Conservation (phyloP, 1,140 invertebrate species). For the Trichonephila clavata region DNA sequence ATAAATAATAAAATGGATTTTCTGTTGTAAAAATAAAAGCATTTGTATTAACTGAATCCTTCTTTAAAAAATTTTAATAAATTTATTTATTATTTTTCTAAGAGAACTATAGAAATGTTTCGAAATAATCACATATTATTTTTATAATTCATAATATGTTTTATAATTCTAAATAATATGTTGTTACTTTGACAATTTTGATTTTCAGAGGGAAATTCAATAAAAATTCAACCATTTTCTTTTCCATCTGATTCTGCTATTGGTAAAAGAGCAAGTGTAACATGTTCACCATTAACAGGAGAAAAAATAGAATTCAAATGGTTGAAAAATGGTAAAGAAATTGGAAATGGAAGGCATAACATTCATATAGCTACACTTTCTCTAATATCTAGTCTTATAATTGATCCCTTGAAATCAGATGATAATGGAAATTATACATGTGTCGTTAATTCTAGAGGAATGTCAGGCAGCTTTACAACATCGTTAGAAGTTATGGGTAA, state of each 20-base stretch:
- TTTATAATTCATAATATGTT: neutral
- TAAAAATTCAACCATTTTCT: slow-evolving; percentile 72
- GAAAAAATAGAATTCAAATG: slow-evolving; percentile 74
- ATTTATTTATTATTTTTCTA: neutral
- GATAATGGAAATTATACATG: slow-evolving; percentile 75
- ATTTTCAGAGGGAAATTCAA: slow-evolving; percentile 32
- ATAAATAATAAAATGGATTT: no score
- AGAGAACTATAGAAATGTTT: neutral
- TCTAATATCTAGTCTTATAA: slow-evolving; percentile 15
- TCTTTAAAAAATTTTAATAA: no score
- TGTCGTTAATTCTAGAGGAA: slow-evolving; percentile 16
- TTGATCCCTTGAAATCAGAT: slow-evolving; percentile 60
- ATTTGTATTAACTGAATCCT: no score
- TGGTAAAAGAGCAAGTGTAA: slow-evolving; percentile 54
- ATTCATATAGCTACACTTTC: slow-evolving; percentile 33
- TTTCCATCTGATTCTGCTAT: slow-evolving; percentile 52
- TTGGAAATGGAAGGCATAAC: neutral
- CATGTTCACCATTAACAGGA: slow-evolving; percentile 68
- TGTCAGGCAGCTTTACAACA: slow-evolving; percentile 54
- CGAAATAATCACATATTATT: neutral
- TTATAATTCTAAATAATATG: no score
- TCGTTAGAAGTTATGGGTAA: slow-evolving; percentile 60
- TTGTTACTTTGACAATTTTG: neutral
- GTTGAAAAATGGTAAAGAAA: slow-evolving; percentile 69
- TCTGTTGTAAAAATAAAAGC: no score